phyloP scores from a whole-genome alignment of 2,113 vertebrate species.

The Eubucco bourcierii region DNA sequence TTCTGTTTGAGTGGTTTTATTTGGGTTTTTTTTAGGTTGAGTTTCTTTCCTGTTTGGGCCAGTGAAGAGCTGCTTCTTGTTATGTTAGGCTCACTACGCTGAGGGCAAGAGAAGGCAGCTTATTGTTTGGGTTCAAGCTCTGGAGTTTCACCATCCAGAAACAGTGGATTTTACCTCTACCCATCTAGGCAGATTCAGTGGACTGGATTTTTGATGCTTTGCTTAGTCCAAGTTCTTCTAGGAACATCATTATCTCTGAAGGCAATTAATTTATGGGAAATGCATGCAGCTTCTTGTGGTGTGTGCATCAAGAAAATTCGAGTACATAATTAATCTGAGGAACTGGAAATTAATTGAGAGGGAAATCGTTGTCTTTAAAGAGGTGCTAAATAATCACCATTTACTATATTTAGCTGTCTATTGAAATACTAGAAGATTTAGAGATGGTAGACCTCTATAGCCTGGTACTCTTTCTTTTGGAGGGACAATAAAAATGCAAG shows the following conservation, averaged over 20 bases:
- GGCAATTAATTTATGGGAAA: slow-evolving; percentile 34
- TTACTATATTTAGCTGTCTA: slow-evolving; percentile 25
- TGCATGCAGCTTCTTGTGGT: neutral
- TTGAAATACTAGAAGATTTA: neutral
- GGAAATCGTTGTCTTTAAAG: slow-evolving; percentile 42
- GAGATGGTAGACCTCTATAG: neutral
- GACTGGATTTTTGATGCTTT: neutral
- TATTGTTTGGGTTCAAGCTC: neutral
- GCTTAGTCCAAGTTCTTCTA: neutral
- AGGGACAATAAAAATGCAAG: neutral
- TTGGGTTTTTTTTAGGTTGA: neutral
- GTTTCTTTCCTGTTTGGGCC: neutral
- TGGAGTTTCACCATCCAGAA: neutral
- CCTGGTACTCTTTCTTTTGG: neutral
- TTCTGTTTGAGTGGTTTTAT: neutral
- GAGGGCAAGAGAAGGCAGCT: neutral
- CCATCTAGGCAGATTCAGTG: neutral
- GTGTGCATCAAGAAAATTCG: neutral
- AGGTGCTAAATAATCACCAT: slow-evolving; percentile 38
- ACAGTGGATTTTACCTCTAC: neutral
- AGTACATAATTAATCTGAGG: slow-evolving; percentile 54
- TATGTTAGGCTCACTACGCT: neutral
- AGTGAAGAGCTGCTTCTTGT: neutral
- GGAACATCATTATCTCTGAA: neutral
- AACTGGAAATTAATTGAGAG: slow-evolving; percentile 59